phyloP scores from a whole-genome alignment of 2,113 vertebrate species.

The Uria aalge region DNA sequence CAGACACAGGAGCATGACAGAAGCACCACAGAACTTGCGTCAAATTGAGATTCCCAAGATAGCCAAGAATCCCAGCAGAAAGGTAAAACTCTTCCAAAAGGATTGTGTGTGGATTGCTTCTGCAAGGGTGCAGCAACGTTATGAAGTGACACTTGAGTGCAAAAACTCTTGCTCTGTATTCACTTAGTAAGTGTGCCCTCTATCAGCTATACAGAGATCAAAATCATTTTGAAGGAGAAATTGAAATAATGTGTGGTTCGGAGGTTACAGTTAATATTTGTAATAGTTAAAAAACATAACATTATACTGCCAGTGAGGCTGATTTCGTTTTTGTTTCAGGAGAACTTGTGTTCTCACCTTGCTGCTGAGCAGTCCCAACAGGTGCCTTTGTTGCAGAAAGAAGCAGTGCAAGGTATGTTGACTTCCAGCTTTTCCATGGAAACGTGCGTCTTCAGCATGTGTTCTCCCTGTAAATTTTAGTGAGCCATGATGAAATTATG shows the following conservation, averaged over 20 bases:
- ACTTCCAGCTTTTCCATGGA: background rate
- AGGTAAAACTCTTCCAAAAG: conserved; percentile 73
- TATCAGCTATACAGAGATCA: background rate
- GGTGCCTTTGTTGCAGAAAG: conserved; percentile 72
- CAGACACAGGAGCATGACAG: conserved; percentile 90
- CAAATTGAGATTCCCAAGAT: conserved; percentile 91
- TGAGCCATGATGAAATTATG: background rate
- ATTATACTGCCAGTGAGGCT: background rate
- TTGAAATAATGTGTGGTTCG: background rate
- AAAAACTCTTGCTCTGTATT: background rate
- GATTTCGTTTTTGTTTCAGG: conserved; percentile 58
- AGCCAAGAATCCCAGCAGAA: conserved; percentile 77
- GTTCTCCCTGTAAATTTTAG: background rate
- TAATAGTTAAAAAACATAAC: background rate
- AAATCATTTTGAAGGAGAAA: background rate
- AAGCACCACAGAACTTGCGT: conserved; percentile 85
- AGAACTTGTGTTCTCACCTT: conserved; percentile 24
- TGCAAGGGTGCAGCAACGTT: background rate
- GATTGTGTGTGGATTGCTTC: background rate
- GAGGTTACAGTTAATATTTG: background rate
- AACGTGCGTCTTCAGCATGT: conserved; percentile 16
- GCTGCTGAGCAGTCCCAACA: conserved; percentile 66
- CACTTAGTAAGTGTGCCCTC: background rate
- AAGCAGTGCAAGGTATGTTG: conserved; percentile 83
- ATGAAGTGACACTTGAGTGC: background rate